A percentile compares a stretch with the other conserved stretches of the same genome.
phyloP scores from a whole-genome alignment of 2,888 invertebrate species.

The Tolmerus cingulatus region DNA sequence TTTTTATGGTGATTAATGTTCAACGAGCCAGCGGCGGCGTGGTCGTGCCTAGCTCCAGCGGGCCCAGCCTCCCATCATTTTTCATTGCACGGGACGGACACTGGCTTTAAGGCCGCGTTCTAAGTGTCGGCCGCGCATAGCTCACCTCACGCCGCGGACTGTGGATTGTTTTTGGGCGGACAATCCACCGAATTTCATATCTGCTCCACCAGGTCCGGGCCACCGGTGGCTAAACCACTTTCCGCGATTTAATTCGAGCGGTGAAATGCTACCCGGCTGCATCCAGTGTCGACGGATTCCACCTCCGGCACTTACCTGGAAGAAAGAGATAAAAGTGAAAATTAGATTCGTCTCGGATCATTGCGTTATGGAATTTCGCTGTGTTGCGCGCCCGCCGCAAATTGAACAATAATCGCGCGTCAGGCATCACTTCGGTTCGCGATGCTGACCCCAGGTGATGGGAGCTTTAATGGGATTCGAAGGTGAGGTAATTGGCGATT shows the following conservation, averaged over 20 bases:
- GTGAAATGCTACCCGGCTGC: neutral
- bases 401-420: neutral
- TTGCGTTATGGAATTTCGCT: constrained; percentile 10
- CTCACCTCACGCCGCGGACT: neutral
- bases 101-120: neutral
- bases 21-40: neutral
- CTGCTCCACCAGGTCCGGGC: neutral
- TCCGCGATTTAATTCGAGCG: neutral
- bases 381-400: neutral
- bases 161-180: neutral
- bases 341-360: constrained; percentile 17
- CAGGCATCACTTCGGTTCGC: neutral
- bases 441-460: neutral
- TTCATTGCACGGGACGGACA: neutral
- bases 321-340: constrained; percentile 32
- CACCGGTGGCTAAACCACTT: neutral
- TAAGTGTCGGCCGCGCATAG: neutral
- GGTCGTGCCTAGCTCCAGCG: neutral
- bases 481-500: neutral
- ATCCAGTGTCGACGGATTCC: neutral
- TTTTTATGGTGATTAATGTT: constrained; percentile 26
- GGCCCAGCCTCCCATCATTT: neutral
- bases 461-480: neutral
- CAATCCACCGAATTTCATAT: neutral
- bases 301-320: constrained; percentile 20